Percentiles rank a stretch among this genome's conserved stretches.
Conservation (phyloP, 2,888 invertebrate genomes). For the Papilio demoleus region DNA sequence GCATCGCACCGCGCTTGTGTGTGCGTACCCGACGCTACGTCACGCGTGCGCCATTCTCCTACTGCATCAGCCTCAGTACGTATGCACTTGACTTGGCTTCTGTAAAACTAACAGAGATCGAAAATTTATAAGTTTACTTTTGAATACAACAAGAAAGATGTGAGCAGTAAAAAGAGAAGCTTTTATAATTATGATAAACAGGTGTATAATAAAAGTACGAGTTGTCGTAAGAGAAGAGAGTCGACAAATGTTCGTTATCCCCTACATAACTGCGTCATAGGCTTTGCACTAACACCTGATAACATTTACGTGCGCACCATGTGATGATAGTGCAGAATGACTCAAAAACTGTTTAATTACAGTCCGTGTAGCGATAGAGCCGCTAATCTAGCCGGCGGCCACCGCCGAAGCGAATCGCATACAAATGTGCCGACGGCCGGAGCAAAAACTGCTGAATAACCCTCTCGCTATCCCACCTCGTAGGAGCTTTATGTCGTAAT, state of each 20-base stretch:
- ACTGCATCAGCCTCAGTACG: constrained; percentile 60
- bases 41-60: constrained; percentile 66
- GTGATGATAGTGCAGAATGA: constrained; percentile 52
- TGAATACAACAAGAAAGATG: too few relatives aligned
- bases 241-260: background rate
- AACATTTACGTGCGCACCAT: background rate
- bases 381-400: constrained; percentile 74
- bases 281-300: background rate
- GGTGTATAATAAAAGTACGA: background rate
- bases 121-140: too few relatives aligned
- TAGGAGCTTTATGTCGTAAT: constrained; percentile 68
- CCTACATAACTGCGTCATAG: background rate
- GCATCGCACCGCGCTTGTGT: too few relatives aligned
- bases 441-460: constrained; percentile 79
- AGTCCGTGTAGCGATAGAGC: constrained; percentile 58
- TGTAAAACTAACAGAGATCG: constrained; percentile 65
- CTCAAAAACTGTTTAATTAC: constrained; percentile 76
- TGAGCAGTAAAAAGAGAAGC: background rate
- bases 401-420: constrained; percentile 76
- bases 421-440: constrained; percentile 71
- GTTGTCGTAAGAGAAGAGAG: background rate
- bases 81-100: constrained; percentile 68
- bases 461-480: constrained; percentile 62
- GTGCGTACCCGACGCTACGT: constrained; percentile 56
- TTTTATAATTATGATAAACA: too few relatives aligned